Evolutionary conservation across 1,140 invertebrate genomes (phyloP).

Genomic region (Drosophila sechellia): DNA sequence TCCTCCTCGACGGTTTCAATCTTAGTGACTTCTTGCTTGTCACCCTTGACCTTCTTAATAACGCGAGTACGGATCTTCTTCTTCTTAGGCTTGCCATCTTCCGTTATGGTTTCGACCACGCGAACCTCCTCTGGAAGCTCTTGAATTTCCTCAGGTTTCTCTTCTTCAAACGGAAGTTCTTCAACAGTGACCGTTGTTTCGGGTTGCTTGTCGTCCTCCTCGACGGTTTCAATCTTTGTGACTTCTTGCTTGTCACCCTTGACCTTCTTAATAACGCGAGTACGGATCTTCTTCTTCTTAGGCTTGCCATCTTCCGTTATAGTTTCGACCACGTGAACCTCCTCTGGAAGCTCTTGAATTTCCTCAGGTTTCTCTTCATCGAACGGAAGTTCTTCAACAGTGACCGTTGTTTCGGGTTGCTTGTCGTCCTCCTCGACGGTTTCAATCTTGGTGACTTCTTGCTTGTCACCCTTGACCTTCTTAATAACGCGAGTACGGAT

Average conservation of each 20-base stretch:
- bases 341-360: constrained; percentile 2
- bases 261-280: constrained; percentile 3
- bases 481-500: background rate
- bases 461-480: background rate
- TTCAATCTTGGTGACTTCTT: background rate
- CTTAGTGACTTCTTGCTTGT: background rate
- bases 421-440: background rate
- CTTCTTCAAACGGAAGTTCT: background rate
- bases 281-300: constrained; percentile 5
- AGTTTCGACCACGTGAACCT: background rate
- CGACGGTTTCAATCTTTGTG: constrained; percentile 3
- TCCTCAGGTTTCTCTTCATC: background rate
- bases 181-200: constrained; percentile 2
- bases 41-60: constrained; percentile 7
- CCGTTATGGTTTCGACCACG: background rate
- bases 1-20: constrained; percentile 3
- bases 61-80: constrained; percentile 3
- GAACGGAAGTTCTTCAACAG: background rate
- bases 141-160: background rate
- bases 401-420: background rate
- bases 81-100: constrained; percentile 7
- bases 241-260: constrained; percentile 7
- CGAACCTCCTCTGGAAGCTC: constrained; percentile 4
- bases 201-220: constrained; percentile 1
- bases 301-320: background rate